A percentile compares a stretch with the other conserved stretches of the same genome.
Evolutionary conservation across 2,113 vertebrate genomes (phyloP).

Genomic region (Osmerus eperlanus): DNA sequence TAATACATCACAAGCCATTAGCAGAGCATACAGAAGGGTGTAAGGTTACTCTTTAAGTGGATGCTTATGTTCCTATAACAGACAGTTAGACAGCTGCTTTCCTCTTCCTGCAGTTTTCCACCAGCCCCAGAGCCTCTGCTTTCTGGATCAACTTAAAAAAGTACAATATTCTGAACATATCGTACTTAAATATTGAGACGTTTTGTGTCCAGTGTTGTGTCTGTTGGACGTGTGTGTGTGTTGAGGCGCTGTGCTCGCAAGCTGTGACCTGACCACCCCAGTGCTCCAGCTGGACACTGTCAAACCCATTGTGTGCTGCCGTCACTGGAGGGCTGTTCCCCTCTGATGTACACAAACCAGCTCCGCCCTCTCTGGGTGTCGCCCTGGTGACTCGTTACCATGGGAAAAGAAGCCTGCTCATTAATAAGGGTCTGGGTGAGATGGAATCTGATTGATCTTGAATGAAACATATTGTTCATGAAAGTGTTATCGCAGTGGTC

Average conservation of each 20-base stretch:
- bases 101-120: neutral
- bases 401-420: constrained; percentile 18
- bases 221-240: constrained; percentile 5
- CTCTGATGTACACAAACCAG: constrained; percentile 50
- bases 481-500: too few species aligned
- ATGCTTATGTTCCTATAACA: constrained; percentile 5
- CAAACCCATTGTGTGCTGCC: constrained; percentile 39
- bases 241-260: constrained; percentile 28
- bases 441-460: too few species aligned
- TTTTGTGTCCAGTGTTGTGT: too few species aligned
- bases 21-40: constrained; percentile 10
- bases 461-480: too few species aligned
- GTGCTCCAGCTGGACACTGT: constrained; percentile 56
- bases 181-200: too few species aligned
- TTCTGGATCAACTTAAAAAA: neutral
- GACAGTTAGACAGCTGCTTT: constrained; percentile 1
- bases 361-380: constrained; percentile 10
- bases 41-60: constrained; percentile 8
- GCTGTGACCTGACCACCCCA: constrained; percentile 49
- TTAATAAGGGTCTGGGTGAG: constrained; percentile 1
- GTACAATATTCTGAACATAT: too few species aligned
- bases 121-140: neutral
- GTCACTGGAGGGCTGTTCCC: constrained; percentile 25
- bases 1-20: constrained; percentile 15
- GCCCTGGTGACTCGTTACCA: constrained; percentile 22